Evolutionary conservation across 1,140 invertebrate species (phyloP), one percentile per base, ranked within the genome.

Genomic region (Tetramorium parvispinum): DNA sequence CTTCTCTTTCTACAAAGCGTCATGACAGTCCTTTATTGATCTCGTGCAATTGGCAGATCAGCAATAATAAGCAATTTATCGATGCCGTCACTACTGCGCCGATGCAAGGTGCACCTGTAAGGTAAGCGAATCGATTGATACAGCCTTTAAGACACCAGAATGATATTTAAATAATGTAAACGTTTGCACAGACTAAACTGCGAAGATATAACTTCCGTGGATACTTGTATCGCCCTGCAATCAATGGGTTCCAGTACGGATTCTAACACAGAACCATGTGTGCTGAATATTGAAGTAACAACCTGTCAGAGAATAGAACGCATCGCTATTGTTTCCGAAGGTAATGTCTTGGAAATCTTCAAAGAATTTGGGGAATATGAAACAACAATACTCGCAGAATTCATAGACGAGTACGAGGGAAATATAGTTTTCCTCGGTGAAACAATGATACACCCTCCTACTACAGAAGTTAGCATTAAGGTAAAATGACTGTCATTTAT

Each of bases 361-460:
- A 95, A 95, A 78, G 92, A 95, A 87, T 94, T 75, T 87, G 95
- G 93, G 46, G 95, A 95, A 91, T 96, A 95, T 87, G 88, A 93
- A 32, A 91, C 86, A 43, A 95, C 95, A 18, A 40, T 89, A 43
- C 93, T 93, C 85, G 93, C 94, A 16, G 93, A 95, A 57, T 93
- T 95, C 75, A 76, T 95, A 46, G 95, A 95, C 68, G 94, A 95
- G 65, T 95, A 93, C 89, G 91, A 94, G 85, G 92, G 92, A 53
- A 93, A 93, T 88, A 87, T 87, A 46, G 93, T 95, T 37, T 95
- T 94, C 66, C 90, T 94, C 65, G 92, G 93, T 8, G 92, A 94
- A 85, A 66, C 92, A 18, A 78, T 13, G 40, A 93, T 95, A 43
- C 43, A 92, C 51, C 90, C 89, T 71, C 93, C 95, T 85, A 92